Evolutionary conservation across 2,113 vertebrate species (phyloP), one percentile per base, ranked within the genome.

Genomic region (Hydrochoerus hydrochaeris): DNA sequence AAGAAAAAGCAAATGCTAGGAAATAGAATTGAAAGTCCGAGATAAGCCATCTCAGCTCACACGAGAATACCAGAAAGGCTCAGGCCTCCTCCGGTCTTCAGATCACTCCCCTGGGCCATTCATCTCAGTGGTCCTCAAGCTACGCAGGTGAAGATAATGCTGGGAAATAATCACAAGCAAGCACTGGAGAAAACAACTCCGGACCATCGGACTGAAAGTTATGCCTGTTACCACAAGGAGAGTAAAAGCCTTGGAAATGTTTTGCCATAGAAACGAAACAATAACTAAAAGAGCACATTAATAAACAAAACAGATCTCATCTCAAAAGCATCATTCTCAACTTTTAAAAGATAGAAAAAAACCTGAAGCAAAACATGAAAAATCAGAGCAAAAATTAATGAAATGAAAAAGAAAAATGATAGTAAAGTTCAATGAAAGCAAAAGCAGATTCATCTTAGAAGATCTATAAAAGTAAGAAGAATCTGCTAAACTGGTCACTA

Each of bases 381-480:
- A 80, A 38, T 7, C 28, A 82, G n/a, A 88, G 4, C 12, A 73
- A 30, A 49, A 77, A 77, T 84, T 28, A 84, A 13, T 67, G 26
- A 84, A 78, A 86, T 24, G 17, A 30, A 93, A 20, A 84, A 30
- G 4, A 84, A 83, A 84, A 63, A 71, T 7, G 2, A 38, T 6
- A 46, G 7, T 16, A 38, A 63, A 65, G 49, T 69, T 83, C 71
- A 86, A 3, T 65, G 30, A 86, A 62, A 81, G 22, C n/a, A 80
- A 85, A 85, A 63, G 10, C 32, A 65, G 60, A 0, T 90, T 81
- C 20, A 46, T 54, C 24, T 85, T 11, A 80, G 13, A 82, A 86
- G 24, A 90, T 57, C n/a, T 73, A 49, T 86, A 49, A 46, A 86
- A 73, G 57, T 82, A n/a, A 90, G 35, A 78, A 78, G 38, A 73